Conservation (phyloP, 2,797 vertebrate genomes). For the Cephalopachus bancanus region DNA sequence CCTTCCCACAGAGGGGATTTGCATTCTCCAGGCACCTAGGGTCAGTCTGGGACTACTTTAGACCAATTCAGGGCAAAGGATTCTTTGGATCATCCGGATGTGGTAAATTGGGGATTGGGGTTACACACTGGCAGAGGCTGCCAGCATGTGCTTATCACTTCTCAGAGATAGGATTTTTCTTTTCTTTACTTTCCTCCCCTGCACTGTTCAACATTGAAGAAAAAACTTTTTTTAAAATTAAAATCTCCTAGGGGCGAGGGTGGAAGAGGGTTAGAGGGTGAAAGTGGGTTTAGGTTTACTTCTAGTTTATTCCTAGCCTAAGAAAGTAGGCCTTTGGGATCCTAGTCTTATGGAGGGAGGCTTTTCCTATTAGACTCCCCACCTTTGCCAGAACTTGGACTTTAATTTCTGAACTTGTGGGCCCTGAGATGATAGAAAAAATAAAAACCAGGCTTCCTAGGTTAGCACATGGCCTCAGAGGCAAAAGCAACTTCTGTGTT, state of each 20-base stretch:
- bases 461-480: not conserved
- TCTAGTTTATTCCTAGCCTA: constrained; percentile 19
- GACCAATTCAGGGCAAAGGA: not conserved
- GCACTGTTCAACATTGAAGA: not conserved
- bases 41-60: not conserved
- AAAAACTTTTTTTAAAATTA: not conserved
- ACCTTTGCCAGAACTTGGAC: not conserved
- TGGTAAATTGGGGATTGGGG: not conserved
- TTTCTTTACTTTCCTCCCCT: not conserved
- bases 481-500: not conserved
- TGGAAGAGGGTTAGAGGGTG: not conserved
- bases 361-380: not conserved
- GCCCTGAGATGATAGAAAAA: not conserved
- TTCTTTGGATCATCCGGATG: not conserved
- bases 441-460: not conserved
- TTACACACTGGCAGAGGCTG: not conserved
- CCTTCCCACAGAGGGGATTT: not conserved
- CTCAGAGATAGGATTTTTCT: not conserved
- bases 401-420: not conserved
- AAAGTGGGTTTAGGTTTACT: not conserved
- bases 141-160: not conserved
- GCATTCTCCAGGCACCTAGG: not conserved
- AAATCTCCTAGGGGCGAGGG: not conserved
- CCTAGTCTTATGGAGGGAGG: not conserved
- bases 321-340: not conserved